Evolutionary conservation across 2,797 vertebrate species (phyloP), one percentile per base, ranked within the genome.

Genomic region (Poecilia gillii): DNA sequence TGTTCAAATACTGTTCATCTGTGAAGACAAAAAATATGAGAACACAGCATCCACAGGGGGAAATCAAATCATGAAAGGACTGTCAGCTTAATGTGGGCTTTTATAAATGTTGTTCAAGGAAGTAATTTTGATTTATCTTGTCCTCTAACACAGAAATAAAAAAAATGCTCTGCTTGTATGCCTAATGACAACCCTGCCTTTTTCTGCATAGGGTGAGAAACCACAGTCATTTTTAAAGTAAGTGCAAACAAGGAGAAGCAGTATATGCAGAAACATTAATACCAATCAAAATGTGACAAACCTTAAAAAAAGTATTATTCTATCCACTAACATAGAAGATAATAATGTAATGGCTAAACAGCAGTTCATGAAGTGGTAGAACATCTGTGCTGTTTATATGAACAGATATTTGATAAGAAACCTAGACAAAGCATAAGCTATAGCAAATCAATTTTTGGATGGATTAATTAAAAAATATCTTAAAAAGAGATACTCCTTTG

Each of bases 21-120:
- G 25, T 71, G 68, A 71, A 45, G 41, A 71, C 41, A 71, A 18
- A 70, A n/a, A 51, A 51, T 41, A 28, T 71, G 41, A 71, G 41
- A 43, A 46, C 68, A 45, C 36, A 41, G 25, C 13, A 16, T 45
- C 13, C 25, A 46, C 41, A 28, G 13, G 5, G 12, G 12, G 28
- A 14, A 71, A 71, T 71, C 41, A 71, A 45, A 71, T n/a, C 13
- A 71, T 8, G 3, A 16, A 71, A 71, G 25, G 5, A 71, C 25
- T 71, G 25, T 71, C 68, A 71, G 16, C 2, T 16, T 14, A 28
- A 71, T 71, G 25, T 71, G 25, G 14, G 25, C 25, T 23, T 71
- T 71, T 71, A 45, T 25, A 41, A 70, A 70, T 3, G 1, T 3
- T 45, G 41, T 45, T 4, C 39, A n/a, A 31, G 14, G 13, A 43